These are phyloP conservation scores for Deilephila porcellus DNA, from an alignment of 2,888 invertebrate genomes.

Conservation along the genomic window DNA sequence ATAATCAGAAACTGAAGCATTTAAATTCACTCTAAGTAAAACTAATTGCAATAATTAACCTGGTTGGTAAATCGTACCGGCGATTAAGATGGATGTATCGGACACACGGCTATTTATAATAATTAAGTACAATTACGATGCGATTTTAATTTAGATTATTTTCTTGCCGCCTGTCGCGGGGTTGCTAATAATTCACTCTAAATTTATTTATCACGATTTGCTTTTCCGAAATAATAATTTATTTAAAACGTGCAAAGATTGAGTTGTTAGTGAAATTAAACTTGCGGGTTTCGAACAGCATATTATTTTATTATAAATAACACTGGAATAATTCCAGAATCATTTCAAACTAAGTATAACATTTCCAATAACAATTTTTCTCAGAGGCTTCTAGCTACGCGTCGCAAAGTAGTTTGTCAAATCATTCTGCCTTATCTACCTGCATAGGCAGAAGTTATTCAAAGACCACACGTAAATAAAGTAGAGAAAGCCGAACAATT, in stretches of 20 bases:
- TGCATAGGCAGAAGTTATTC: too few species aligned
- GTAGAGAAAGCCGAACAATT: too few species aligned
- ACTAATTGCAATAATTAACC: constrained; percentile 23
- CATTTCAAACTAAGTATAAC: too few species aligned
- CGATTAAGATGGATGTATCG: constrained; percentile 19
- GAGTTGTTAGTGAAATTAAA: not conserved
- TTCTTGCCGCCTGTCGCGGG: not conserved
- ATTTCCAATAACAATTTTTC: too few species aligned
- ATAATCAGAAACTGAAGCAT: constrained; percentile 19
- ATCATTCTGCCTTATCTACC: too few species aligned
- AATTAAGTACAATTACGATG: constrained; percentile 12
- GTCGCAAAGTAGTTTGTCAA: too few species aligned
- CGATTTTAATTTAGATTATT: constrained; percentile 24
- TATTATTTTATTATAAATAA: too few species aligned
- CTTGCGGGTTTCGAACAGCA: too few species aligned
- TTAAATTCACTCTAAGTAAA: constrained; percentile 22
- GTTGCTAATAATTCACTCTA: constrained; percentile 1
- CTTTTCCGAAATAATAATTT: not conserved
- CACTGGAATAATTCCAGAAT: too few species aligned
- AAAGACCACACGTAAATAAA: too few species aligned
- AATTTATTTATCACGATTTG: not conserved
- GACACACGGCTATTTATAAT: constrained; percentile 20
- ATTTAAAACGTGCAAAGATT: not conserved
- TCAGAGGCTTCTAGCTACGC: too few species aligned
- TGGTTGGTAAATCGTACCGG: constrained; percentile 17